Evolutionary conservation across 2,888 invertebrate species (phyloP), one percentile per base, ranked within the genome.

Genomic region (Heliconius sara): DNA sequence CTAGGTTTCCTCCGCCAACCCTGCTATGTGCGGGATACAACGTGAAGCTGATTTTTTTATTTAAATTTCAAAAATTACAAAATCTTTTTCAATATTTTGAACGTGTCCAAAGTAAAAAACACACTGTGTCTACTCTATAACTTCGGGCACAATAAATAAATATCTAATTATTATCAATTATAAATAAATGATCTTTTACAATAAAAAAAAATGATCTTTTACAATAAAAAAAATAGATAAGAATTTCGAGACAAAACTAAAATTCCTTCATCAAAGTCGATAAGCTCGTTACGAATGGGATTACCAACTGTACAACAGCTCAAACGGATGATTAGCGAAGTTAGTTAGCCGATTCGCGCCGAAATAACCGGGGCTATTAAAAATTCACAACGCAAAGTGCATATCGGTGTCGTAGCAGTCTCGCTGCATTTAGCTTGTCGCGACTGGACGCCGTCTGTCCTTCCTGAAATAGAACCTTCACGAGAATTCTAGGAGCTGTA

Each of bases 311-410:
- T 75, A 65, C 65, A 75, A 75, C 47, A 75, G 75, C 67, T 74
- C 80, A n/a, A 79, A 76, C 80, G 71, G 80, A 79, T 79, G 77
- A 83, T 83, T 83, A 79, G 81, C 80, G 65, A 85, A 85, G 89
- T 90, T 91, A 92, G 93, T 92, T 93, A 92, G 89, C 80, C 87
- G 88, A 86, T 87, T 89, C 85, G 86, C 86, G 86, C 88, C 86
- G 87, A 92, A 92, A 93, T 93, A 93, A 89, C 89, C 87, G 83
- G 86, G 78, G 83, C 85, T 87, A 91, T 94, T 94, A 94, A 94
- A 93, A 87, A 94, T 94, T 92, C 94, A 94, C 86, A 85, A 84
- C 43, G 88, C 87, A 92, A 92, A 94, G 94, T 94, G 94, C 94
- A 94, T 90, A 91, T 90, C 92, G 90, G 87, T 94, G 94, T 94